Evolutionary conservation across 1,140 invertebrate species (phyloP).

Genomic region (Drosophila tristis): DNA sequence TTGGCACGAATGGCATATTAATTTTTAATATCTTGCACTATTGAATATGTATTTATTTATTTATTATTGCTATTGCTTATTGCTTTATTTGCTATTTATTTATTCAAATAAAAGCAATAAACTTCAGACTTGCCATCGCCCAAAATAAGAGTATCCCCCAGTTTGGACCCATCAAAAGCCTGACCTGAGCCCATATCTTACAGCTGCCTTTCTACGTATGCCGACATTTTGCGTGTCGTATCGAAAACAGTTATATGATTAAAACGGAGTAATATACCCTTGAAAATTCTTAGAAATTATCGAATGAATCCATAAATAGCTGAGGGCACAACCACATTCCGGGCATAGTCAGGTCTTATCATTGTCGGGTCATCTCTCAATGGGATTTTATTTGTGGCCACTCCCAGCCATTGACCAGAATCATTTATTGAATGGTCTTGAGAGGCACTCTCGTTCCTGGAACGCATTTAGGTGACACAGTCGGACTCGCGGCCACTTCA

Average conservation of each 20-base stretch:
- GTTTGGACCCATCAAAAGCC: no score
- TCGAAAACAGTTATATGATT: conserved; percentile 7
- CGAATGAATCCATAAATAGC: conserved; percentile 49
- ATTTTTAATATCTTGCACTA: no score
- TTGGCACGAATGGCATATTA: no score
- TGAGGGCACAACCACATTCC: conserved; percentile 26
- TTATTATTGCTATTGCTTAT: no score
- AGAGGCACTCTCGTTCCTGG: conserved; percentile 29
- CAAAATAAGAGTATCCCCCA: no score
- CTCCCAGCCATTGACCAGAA: conserved; percentile 49
- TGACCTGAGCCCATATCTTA: background rate
- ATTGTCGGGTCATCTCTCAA: conserved; percentile 37
- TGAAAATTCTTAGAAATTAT: conserved; percentile 9
- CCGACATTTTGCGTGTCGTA: conserved; percentile 12
- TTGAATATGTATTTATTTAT: no score
- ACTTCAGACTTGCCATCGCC: no score
- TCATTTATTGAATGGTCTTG: conserved; percentile 48
- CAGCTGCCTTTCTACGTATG: conserved; percentile 12
- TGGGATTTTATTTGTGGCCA: conserved; percentile 46
- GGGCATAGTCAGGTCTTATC: conserved; percentile 30
- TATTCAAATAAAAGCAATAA: no score
- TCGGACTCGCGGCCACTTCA: conserved; percentile 53
- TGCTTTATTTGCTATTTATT: no score
- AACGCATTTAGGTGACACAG: conserved; percentile 53
- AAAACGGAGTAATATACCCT: conserved; percentile 1